Percentiles rank a stretch among this genome's conserved stretches.
Conservation (phyloP, 2,797 vertebrate genomes). For the Diceros bicornis region DNA sequence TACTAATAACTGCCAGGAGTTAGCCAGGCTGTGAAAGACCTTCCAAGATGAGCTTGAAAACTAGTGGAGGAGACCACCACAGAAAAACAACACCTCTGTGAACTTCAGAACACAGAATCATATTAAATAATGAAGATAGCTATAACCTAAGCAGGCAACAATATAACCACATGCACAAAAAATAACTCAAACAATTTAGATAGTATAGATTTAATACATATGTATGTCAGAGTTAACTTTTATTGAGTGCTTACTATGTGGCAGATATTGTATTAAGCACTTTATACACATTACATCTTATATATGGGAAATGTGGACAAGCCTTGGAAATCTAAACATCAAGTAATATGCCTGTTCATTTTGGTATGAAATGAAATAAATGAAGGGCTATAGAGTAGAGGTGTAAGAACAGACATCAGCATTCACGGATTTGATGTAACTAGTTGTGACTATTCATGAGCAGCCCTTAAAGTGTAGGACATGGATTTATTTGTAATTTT, state of each 20-base stretch:
- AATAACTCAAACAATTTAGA: slow-evolving; percentile 9
- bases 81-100: not conserved
- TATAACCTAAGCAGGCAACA: not conserved
- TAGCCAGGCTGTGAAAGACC: not conserved
- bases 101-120: not conserved
- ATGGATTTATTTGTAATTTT: not conserved
- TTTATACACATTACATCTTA: slow-evolving; percentile 16
- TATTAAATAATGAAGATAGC: not conserved
- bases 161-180: not conserved
- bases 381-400: not conserved
- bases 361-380: slow-evolving; percentile 59
- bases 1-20: not conserved
- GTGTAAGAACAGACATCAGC: not conserved
- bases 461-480: not conserved
- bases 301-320: not conserved
- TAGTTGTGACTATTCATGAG: not conserved
- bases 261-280: slow-evolving; percentile 20
- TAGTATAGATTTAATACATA: not conserved
- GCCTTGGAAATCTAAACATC: not conserved
- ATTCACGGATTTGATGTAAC: not conserved
- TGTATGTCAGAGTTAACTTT: not conserved
- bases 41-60: not conserved
- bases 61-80: not conserved
- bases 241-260: not conserved
- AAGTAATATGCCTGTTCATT: slow-evolving; percentile 27